Evolutionary conservation across 1,140 invertebrate genomes (phyloP).

Genomic region (Drosophila orosa): DNA sequence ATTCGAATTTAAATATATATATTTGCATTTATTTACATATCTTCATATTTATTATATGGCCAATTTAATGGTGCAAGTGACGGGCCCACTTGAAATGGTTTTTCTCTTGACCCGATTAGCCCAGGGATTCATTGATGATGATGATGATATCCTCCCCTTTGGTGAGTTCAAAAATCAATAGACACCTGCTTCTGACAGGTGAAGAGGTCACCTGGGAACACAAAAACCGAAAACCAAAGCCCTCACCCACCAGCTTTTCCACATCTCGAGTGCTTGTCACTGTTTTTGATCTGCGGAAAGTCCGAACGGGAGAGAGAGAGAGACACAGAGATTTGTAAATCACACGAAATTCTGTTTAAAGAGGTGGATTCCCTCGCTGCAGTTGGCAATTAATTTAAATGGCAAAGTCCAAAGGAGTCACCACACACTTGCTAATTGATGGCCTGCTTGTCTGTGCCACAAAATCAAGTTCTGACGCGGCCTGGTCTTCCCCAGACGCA

Average conservation of each 20-base stretch:
- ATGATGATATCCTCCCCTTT: not conserved
- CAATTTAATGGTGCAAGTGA: conserved; percentile 59
- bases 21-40: conserved; percentile 36
- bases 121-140: not conserved
- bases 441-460: conserved; percentile 27
- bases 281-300: conserved; percentile 36
- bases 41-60: conserved; percentile 19
- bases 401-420: conserved; percentile 21
- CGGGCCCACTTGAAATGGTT: conserved; percentile 61
- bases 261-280: conserved; percentile 50
- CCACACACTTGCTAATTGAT: conserved; percentile 47
- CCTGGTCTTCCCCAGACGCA: conserved; percentile 68
- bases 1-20: conserved; percentile 31
- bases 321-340: conserved; percentile 33
- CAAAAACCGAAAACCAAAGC: conserved; percentile 36
- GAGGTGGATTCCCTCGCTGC: conserved; percentile 40
- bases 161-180: conserved; percentile 65
- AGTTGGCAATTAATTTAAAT: conserved; percentile 18
- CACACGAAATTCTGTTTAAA: conserved; percentile 53
- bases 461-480: conserved; percentile 47
- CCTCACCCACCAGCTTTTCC: conserved; percentile 22
- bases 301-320: not conserved
- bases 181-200: conserved; percentile 45
- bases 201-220: conserved; percentile 8
- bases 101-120: conserved; percentile 73